Conservation (phyloP, 2,888 invertebrate species). For the Vandiemenella viatica region DNA sequence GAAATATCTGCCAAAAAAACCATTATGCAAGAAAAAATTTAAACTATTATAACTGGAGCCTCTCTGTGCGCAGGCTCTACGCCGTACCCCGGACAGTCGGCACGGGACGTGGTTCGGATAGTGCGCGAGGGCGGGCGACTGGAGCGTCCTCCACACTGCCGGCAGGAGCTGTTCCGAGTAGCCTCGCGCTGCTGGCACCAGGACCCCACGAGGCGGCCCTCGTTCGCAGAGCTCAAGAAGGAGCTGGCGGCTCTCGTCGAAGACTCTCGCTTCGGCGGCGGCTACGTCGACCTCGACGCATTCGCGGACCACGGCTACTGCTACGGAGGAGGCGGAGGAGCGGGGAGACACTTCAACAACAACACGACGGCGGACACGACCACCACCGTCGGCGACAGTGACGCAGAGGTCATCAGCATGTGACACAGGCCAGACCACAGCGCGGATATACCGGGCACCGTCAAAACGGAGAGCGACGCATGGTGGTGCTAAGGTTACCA, state of each 20-base stretch:
- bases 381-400: neutral
- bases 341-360: neutral
- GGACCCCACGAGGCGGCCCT: slow-evolving; percentile 55
- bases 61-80: slow-evolving; percentile 50
- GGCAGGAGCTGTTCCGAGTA: slow-evolving; percentile 48
- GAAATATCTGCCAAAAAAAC: too few relatives aligned
- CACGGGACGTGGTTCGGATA: slow-evolving; percentile 64
- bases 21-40: too few relatives aligned
- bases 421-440: too few relatives aligned
- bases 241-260: slow-evolving; percentile 43
- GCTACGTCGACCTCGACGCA: slow-evolving; percentile 48
- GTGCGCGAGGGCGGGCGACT: slow-evolving; percentile 65
- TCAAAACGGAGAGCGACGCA: too few relatives aligned
- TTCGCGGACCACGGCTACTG: neutral
- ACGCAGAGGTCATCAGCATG: neutral
- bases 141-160: slow-evolving; percentile 64
- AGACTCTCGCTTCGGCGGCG: slow-evolving; percentile 41
- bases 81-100: slow-evolving; percentile 73
- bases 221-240: slow-evolving; percentile 43
- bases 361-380: neutral
- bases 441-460: too few relatives aligned
- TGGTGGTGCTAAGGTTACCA: too few relatives aligned
- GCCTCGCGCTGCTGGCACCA: slow-evolving; percentile 48
- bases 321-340: neutral
- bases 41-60: neutral